A percentile compares a stretch with the other conserved stretches of the same genome.
These are phyloP conservation scores for Mythimna loreyi DNA, from an alignment of 2,888 invertebrate genomes.

Conservation along the genomic window DNA sequence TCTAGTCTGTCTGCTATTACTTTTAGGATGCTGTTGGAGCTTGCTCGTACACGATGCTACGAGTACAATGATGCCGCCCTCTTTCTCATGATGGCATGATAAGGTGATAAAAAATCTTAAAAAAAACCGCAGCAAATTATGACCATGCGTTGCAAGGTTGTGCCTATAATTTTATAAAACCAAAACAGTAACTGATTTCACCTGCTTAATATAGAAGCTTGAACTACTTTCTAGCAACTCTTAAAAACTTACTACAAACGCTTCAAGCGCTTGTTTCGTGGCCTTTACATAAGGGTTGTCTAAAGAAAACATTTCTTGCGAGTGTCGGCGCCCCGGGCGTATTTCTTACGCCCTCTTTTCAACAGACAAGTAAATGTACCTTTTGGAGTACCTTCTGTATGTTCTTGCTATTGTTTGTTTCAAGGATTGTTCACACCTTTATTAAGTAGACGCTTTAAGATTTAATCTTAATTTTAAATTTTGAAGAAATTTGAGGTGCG, in stretches of 20 bases:
- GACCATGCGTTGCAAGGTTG: no score
- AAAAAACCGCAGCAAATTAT: no score
- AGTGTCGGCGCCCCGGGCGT: conserved; percentile 44
- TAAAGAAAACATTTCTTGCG: conserved; percentile 42
- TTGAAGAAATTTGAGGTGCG: no score
- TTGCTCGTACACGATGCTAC: no score
- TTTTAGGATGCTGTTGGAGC: no score
- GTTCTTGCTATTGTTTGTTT: conserved; percentile 13
- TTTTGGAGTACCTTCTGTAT: conserved; percentile 17
- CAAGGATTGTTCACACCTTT: not conserved
- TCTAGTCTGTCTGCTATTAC: no score
- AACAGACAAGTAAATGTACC: conserved; percentile 30
- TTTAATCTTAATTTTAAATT: not conserved
- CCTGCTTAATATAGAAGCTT: not conserved
- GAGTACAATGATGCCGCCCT: no score
- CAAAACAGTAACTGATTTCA: not conserved
- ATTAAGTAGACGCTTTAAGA: not conserved
- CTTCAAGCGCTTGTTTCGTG: not conserved
- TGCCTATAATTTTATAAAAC: not conserved
- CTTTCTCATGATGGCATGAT: no score
- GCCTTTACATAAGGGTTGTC: conserved; percentile 12
- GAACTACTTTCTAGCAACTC: not conserved
- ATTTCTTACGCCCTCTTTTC: conserved; percentile 23
- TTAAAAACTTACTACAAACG: no score
- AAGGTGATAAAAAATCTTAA: no score